Percentiles rank a stretch among this genome's conserved stretches.
These are phyloP conservation scores for Anguilla anguilla DNA, from an alignment of 2,797 vertebrate genomes.

Conservation along the genomic window DNA sequence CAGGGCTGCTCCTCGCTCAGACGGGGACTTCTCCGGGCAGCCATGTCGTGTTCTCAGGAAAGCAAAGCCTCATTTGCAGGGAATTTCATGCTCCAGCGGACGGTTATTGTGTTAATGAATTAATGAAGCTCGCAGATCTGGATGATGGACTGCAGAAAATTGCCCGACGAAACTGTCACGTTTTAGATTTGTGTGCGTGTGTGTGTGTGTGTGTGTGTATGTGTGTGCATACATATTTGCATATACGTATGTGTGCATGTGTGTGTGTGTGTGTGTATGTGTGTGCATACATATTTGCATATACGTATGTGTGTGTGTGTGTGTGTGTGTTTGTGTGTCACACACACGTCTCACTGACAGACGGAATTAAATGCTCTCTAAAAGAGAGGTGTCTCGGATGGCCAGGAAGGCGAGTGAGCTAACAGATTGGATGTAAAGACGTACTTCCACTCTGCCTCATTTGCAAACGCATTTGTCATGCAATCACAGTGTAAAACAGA, in stretches of 20 bases:
- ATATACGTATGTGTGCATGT: background rate
- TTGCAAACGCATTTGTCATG: background rate
- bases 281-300: background rate
- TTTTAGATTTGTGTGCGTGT: background rate
- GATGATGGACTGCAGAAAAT: constrained; percentile 13
- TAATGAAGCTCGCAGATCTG: constrained; percentile 11
- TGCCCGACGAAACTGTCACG: background rate
- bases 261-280: background rate
- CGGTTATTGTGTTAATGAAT: constrained; percentile 24
- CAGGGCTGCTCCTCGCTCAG: background rate
- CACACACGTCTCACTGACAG: background rate
- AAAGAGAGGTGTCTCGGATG: background rate
- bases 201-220: background rate
- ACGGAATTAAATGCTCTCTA: background rate
- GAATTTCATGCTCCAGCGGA: constrained; percentile 22
- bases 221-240: background rate
- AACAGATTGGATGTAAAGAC: background rate
- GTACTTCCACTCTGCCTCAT: background rate
- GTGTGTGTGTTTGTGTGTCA: background rate
- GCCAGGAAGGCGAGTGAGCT: background rate
- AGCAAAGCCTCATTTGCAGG: background rate
- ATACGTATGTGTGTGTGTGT: background rate
- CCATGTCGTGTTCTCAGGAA: background rate
- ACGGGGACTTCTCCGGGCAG: background rate
- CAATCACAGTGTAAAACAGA: background rate